Evolutionary conservation across 2,888 invertebrate species (phyloP), one percentile per base, ranked within the genome.

Genomic region (Ennomos erosarius): DNA sequence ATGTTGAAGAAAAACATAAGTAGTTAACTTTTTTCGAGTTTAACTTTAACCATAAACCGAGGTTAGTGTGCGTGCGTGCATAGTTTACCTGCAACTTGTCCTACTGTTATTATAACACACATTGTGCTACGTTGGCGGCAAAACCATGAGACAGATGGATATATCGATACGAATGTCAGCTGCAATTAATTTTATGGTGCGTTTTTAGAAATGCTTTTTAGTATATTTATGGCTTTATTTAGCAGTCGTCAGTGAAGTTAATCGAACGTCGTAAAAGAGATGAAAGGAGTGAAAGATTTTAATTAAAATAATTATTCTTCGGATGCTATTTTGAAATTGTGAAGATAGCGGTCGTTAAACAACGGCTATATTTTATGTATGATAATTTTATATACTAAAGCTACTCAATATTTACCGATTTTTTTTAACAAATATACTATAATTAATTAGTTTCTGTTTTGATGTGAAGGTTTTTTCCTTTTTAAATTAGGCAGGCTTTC

Each of bases 81-180:
- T 12, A 0, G 16, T 16, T 10, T 38, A 10, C 10, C 8, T 26
- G 10, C 1, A n/a, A 38, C 36, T 36, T 59, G 26, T 35, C 10
- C 8, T 54, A 54, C 59, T 53, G 59, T 10, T 12, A 34, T 12
- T 13, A 42, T 9, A 13, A 34, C 13, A 8, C 10, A 54, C 40
- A 49, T 54, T 45, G 45, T 46, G 42, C 57, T 58, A 62, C 59
- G 66, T 63, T 64, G 52, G 58, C 59, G 64, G 70, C 68, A 57
- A 67, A 67, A 74, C 71, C 68, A 74, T 67, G 64, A 58, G 75
- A 82, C 75, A 70, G 74, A 82, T 79, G 74, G 70, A 75, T 69
- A 70, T 73, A 80, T 84, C 84, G 84, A 85, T 81, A 76, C 74
- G 68, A 79, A 72, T 78, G 79, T 81, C 79, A 71, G 70, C 58